Percentiles rank a stretch among this genome's conserved stretches.
Evolutionary conservation across 2,797 vertebrate genomes (phyloP).

Genomic region (Todus mexicanus): DNA sequence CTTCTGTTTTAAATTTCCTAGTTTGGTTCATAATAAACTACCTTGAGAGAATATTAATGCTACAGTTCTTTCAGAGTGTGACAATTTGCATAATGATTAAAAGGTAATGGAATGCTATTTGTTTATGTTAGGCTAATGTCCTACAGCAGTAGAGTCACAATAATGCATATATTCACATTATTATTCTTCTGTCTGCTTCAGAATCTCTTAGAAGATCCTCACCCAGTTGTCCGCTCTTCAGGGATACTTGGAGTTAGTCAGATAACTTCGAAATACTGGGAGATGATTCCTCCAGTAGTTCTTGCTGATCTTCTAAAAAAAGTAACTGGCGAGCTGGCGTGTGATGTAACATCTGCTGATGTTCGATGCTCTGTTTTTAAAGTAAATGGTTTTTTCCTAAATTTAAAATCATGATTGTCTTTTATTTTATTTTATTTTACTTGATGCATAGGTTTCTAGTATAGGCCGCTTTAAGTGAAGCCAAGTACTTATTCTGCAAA

Average conservation of each 20-base stretch:
- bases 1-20: background rate
- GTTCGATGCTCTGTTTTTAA: constrained; percentile 94
- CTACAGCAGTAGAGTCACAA: background rate
- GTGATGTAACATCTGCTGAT: constrained; percentile 86
- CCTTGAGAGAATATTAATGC: background rate
- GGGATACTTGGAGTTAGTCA: constrained; percentile 89
- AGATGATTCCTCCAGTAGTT: constrained; percentile 86
- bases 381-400: constrained; percentile 67
- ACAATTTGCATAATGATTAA: background rate
- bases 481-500: background rate
- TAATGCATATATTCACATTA: background rate
- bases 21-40: background rate
- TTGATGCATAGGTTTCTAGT: background rate
- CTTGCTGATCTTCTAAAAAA: constrained; percentile 90
- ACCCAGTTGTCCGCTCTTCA: constrained; percentile 87
- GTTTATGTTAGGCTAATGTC: background rate
- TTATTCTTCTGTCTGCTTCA: constrained; percentile 44
- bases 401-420: background rate
- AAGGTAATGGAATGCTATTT: background rate
- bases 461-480: background rate
- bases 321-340: constrained; percentile 80
- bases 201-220: constrained; percentile 88
- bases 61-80: background rate
- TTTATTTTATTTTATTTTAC: background rate
- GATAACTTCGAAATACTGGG: constrained; percentile 90